Percentiles rank a stretch among this genome's conserved stretches.
Evolutionary conservation across 2,113 vertebrate species (phyloP).

Genomic region (Leiothrix lutea): DNA sequence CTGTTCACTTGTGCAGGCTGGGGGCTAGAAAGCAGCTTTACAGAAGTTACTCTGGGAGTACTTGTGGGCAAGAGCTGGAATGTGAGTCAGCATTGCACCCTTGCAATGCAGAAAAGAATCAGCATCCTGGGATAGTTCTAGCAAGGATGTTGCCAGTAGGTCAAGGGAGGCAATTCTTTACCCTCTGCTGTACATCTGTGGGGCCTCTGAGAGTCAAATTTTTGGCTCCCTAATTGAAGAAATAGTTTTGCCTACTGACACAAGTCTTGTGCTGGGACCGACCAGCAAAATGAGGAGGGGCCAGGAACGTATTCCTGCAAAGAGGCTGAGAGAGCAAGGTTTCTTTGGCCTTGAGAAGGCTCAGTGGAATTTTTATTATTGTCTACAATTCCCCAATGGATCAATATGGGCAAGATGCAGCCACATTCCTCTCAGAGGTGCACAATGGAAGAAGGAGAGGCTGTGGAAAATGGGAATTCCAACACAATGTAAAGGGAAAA

Average conservation of each 20-base stretch:
- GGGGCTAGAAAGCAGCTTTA: background rate
- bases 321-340: background rate
- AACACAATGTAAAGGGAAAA: rapidly evolving
- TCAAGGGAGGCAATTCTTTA: background rate
- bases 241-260: background rate
- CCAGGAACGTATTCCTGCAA: background rate
- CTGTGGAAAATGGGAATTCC: background rate
- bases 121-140: background rate
- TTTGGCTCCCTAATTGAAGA: background rate
- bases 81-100: background rate
- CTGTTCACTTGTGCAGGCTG: background rate
- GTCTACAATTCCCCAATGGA: background rate
- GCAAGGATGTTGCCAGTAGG: background rate
- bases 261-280: background rate
- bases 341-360: background rate
- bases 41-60: background rate
- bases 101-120: background rate
- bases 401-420: background rate
- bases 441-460: background rate
- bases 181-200: background rate
- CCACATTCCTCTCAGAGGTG: background rate
- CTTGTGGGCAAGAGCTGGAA: background rate
- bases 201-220: background rate
- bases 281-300: background rate
- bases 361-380: background rate